phyloP scores from a whole-genome alignment of 2,797 vertebrate species.

The Borostomias antarcticus region DNA sequence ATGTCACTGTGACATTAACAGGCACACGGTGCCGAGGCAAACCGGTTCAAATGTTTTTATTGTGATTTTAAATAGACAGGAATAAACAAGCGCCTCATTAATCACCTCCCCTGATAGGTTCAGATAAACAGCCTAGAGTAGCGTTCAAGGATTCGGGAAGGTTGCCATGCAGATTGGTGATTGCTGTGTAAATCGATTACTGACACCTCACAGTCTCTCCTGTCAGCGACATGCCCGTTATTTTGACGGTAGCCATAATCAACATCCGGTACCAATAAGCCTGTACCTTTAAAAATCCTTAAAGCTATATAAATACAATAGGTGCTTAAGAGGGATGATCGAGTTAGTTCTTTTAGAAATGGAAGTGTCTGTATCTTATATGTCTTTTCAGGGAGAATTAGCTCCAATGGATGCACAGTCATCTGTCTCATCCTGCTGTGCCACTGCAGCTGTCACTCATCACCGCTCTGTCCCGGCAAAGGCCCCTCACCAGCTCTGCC shows the following conservation, averaged over 20 bases:
- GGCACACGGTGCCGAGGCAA: constrained; percentile 1
- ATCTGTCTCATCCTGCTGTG: constrained; percentile 70
- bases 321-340: too few species aligned
- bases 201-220: constrained; percentile 57
- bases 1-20: not conserved
- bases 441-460: constrained; percentile 68
- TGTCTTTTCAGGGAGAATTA: constrained; percentile 56
- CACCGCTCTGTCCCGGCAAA: constrained; percentile 51
- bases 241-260: too few species aligned
- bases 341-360: too few species aligned
- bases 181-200: constrained; percentile 74
- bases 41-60: constrained; percentile 28
- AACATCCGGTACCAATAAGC: too few species aligned
- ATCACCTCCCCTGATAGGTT: constrained; percentile 53
- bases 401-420: constrained; percentile 59
- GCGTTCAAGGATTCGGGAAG: constrained; percentile 69
- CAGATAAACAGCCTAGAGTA: constrained; percentile 54
- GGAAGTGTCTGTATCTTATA: constrained; percentile 58
- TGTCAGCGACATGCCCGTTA: too few species aligned
- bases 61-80: constrained; percentile 47
- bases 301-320: too few species aligned
- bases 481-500: constrained; percentile 35
- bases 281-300: too few species aligned
- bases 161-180: constrained; percentile 66
- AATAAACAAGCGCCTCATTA: constrained; percentile 59